phyloP scores from a whole-genome alignment of 1,140 invertebrate genomes.

The Drosophila arawakana region DNA sequence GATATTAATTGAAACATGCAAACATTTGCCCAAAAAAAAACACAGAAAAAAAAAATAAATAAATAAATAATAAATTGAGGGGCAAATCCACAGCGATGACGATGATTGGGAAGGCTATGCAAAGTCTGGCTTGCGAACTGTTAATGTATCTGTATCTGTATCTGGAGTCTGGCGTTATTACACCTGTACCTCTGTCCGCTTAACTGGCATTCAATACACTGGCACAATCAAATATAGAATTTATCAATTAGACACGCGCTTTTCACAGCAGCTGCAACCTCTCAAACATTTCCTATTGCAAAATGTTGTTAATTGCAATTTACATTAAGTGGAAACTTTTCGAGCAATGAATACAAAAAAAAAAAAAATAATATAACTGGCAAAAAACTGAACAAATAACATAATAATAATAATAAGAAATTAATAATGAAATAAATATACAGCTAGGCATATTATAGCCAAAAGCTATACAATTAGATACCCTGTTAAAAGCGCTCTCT shows the following conservation, averaged over 20 bases:
- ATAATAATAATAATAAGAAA: constrained; percentile 4
- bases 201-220: constrained; percentile 12
- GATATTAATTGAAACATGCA: constrained; percentile 76
- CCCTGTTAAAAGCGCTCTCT: constrained; percentile 1
- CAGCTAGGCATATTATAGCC: constrained; percentile 1
- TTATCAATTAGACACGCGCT: constrained; percentile 65
- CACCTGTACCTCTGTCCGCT: constrained; percentile 29
- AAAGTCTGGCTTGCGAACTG: constrained; percentile 53
- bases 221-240: constrained; percentile 45
- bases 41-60: constrained; percentile 6
- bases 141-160: background rate
- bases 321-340: constrained; percentile 52
- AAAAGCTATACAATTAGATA: constrained; percentile 30
- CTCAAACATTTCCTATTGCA: constrained; percentile 49
- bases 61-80: constrained; percentile 16
- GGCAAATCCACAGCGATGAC: constrained; percentile 52
- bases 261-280: constrained; percentile 33
- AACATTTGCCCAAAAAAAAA: constrained; percentile 43
- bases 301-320: constrained; percentile 74
- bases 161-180: too few relatives aligned
- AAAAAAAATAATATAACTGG: too few relatives aligned
- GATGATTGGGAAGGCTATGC: constrained; percentile 53
- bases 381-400: background rate
- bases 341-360: constrained; percentile 37
- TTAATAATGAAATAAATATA: constrained; percentile 3